Percentiles rank a stretch among this genome's conserved stretches.
These are phyloP conservation scores for Meloe dianella DNA, from an alignment of 2,888 invertebrate genomes.

Conservation along the genomic window DNA sequence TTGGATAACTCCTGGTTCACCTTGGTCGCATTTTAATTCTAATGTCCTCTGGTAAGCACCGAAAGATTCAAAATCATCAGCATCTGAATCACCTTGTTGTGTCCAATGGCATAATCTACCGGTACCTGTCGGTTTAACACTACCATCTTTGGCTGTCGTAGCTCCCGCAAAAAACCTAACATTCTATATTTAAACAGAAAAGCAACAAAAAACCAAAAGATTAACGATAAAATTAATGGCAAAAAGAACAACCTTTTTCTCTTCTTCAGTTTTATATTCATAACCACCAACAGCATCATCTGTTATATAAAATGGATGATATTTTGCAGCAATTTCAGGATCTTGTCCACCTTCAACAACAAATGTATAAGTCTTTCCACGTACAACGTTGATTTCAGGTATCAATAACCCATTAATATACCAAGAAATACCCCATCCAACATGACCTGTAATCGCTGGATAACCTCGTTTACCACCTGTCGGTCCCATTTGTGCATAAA, in stretches of 20 bases:
- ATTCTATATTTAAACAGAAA: conserved; percentile 61
- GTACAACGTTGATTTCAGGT: conserved; percentile 87
- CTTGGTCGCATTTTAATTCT: conserved; percentile 81
- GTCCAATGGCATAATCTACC: conserved; percentile 91
- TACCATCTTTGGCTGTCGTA: conserved; percentile 71
- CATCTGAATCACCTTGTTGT: conserved; percentile 74
- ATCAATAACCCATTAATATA: conserved; percentile 92
- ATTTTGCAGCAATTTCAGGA: conserved; percentile 78
- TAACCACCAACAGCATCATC: conserved; percentile 92
- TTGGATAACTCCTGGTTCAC: conserved; percentile 82
- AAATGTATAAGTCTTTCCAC: conserved; percentile 87
- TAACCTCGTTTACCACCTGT: conserved; percentile 91
- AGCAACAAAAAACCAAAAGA: no score
- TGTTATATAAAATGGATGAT: conserved; percentile 93
- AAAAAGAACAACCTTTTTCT: conserved; percentile 71
- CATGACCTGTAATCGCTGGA: conserved; percentile 88
- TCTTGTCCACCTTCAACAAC: conserved; percentile 86
- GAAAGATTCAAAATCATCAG: conserved; percentile 85
- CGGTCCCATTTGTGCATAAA: conserved; percentile 93
- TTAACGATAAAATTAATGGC: neutral
- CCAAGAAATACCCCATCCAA: conserved; percentile 94
- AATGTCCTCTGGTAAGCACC: conserved; percentile 88
- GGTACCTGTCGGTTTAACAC: conserved; percentile 74
- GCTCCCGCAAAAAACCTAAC: conserved; percentile 85
- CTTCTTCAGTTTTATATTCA: conserved; percentile 80